Conservation (phyloP, 92 coral and sea anemone species). For the Anthopleura xanthogrammica region DNA sequence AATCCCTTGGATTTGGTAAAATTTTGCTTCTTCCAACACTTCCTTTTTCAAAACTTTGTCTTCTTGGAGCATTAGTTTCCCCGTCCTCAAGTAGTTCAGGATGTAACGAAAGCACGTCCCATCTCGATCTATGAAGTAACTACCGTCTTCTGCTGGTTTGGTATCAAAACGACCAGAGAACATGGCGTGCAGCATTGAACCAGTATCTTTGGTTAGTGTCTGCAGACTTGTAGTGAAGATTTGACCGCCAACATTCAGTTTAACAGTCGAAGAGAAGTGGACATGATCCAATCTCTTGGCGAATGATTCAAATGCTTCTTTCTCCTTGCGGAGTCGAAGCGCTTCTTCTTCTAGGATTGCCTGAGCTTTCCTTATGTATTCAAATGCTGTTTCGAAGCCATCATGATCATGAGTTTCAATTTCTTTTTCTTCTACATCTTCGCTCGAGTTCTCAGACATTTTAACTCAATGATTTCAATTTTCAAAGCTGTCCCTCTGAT, state of each 20-base stretch:
- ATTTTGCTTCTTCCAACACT: conserved; percentile 58
- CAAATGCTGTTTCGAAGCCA: too few species aligned
- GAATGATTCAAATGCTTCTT: conserved; percentile 39
- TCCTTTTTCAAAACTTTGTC: conserved; percentile 44
- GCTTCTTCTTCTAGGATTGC: too few species aligned
- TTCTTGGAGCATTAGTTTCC: conserved; percentile 50
- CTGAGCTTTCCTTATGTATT: too few species aligned
- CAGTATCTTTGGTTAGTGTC: conserved; percentile 56
- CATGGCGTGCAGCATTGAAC: conserved; percentile 53
- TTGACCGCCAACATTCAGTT: conserved; percentile 57
- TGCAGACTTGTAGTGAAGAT: conserved; percentile 50
- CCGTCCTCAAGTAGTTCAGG: conserved; percentile 69
- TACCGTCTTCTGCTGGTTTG: conserved; percentile 66
- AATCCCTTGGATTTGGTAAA: conserved; percentile 57
- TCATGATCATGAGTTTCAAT: too few species aligned
- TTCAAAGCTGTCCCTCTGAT: too few species aligned
- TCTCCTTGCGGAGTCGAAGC: conserved; percentile 22
- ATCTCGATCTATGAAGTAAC: conserved; percentile 74
- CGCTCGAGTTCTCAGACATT: neutral
- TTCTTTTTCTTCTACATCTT: too few species aligned
- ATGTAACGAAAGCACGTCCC: conserved; percentile 73
- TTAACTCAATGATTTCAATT: too few species aligned
- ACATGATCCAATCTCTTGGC: conserved; percentile 49
- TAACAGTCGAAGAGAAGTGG: conserved; percentile 48
- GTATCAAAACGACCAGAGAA: conserved; percentile 60